These are phyloP conservation scores for Gerris lacustris DNA, from an alignment of 2,888 invertebrate species.

Conservation along the genomic window DNA sequence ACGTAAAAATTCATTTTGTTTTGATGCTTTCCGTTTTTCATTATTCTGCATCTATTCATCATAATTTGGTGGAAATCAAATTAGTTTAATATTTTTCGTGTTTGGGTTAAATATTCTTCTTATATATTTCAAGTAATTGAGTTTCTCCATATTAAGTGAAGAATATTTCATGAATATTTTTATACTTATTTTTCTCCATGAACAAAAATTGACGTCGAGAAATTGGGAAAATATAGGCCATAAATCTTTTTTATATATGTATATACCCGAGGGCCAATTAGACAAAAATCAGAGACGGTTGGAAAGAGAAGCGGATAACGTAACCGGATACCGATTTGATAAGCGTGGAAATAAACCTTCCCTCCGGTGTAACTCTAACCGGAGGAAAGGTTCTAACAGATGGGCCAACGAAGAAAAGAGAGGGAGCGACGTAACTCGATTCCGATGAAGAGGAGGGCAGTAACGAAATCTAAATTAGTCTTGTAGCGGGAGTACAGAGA, in stretches of 20 bases:
- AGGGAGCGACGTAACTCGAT: conserved; percentile 1
- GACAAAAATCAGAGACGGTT: background rate
- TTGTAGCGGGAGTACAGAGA: background rate
- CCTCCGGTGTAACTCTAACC: background rate
- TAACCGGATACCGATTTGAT: conserved; percentile 3
- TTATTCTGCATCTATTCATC: too few species aligned
- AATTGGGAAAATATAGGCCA: background rate
- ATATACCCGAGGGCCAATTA: background rate
- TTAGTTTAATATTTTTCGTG: too few species aligned
- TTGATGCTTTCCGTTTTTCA: too few species aligned
- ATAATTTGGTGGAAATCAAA: too few species aligned
- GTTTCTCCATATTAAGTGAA: too few species aligned
- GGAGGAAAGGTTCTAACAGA: background rate
- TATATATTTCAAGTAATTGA: too few species aligned
- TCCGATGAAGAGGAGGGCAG: background rate
- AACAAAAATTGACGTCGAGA: background rate
- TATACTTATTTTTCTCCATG: too few species aligned
- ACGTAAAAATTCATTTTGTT: too few species aligned
- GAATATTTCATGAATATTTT: too few species aligned
- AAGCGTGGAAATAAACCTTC: conserved; percentile 4
- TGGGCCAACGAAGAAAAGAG: background rate
- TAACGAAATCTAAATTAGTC: conserved; percentile 5
- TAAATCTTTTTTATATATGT: background rate
- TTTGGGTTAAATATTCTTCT: too few species aligned
- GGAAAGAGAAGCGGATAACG: background rate